Base-by-base conservation (phyloP, 2,113 vertebrate genomes). In the Gobio gobio region DNA sequence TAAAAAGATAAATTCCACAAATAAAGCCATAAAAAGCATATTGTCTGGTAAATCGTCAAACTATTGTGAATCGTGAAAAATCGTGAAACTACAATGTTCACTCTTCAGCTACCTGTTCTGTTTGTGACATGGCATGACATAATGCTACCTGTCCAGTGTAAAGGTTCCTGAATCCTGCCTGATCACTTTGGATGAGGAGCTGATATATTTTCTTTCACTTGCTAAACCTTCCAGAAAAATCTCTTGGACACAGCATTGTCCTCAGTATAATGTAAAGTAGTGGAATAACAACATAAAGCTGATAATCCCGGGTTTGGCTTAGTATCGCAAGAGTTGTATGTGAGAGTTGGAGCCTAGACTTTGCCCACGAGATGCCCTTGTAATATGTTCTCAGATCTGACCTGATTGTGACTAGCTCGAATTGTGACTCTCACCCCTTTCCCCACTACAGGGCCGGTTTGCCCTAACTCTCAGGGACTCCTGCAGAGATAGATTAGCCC, bases 401-500 rank as follows among this genome's bases (percentile, higher is more conserved):
- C 70, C 72, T 61, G 58, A 36, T 43, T 70, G n/a, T 78, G 45
- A 58, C 20, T 14, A 20, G 54, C 47, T 51, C 29, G 47, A 73
- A 58, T 66, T 54, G 22, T 84, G 40, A 29, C 49, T 56, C 4
- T 77, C 22, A 29, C 45, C 36, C 82, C 43, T 73, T 70, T 58
- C 68, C 43, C 36, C 58, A 43, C 29, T 33, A 76, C 73, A 22
- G 76, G n/a, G 7, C 18, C 4, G 43, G 78, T 47, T 84, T 61
- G 26, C 56, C 70, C 68, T 24, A 40, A 83, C 59, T 49, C 68
- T 61, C 58, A 68, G 75, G 43, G 59, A 51, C 78, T 86, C 85
- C 78, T 86, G 82, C 76, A 78, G 85, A 88, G 87, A 88, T 88
- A 64, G 87, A 88, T 88, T 85, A 86, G 85, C 83, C 64, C 68